Evolutionary conservation across 2,888 invertebrate genomes (phyloP), one percentile per base, ranked within the genome.

Genomic region (Calliphora vomitoria): DNA sequence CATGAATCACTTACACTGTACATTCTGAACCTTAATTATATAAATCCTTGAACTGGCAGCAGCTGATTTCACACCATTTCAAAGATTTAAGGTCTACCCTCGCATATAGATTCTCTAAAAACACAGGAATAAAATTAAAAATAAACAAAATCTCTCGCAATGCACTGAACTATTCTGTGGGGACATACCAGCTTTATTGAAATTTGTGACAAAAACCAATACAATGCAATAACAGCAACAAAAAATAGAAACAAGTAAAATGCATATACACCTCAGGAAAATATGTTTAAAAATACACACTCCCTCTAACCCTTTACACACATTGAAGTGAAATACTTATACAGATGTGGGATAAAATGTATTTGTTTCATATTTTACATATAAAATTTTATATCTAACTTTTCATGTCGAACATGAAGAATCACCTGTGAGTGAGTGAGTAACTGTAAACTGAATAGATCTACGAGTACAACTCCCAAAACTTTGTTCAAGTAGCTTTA

Each of bases 131-230:
- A 58, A 53, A 78, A 78, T 78, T 76, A 35, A 64, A 71, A 72
- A 47, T 58, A 78, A 31, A 78, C 64, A 71, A 71, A 78, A 76
- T 64, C 38, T 31, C 25, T 13, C n/a, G 55, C 8, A 55, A 78
- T 62, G 44, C 66, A 66, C 64, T 50, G 66, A 84, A 74, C 72
- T 79, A 79, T 74, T 74, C 72, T 41, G 41, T 62, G 58, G 74
- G 79, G 50, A 47, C 55, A 74, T 10, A 68, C 58, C 64, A 78
- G 35, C 47, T 74, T n/a, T 74, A 80, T 66, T 64, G 41, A 62
- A 85, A 85, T 72, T 85, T 85, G 74, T 80, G 58, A 79, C 66
- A 74, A 68, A 85, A 80, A 74, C 79, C 79, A 85, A 74, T 85
- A 74, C 31, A 80, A 60, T 58, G 38, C 25, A 84, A 50, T n/a